Conservation (phyloP, 2,797 vertebrate species). For the Pachyuromys duprasi region DNA sequence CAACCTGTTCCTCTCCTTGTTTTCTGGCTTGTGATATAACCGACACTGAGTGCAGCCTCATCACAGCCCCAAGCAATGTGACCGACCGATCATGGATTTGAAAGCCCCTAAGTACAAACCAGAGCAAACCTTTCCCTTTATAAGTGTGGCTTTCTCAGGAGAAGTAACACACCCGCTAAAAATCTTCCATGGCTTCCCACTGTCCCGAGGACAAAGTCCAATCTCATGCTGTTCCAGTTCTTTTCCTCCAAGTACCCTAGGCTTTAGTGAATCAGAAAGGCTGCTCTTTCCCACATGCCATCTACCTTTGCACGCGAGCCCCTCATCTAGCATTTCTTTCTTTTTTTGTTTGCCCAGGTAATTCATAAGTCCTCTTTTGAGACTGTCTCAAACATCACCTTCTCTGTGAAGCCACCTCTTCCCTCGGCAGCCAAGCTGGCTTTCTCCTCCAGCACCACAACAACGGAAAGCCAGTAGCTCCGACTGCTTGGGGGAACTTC, state of each 20-base stretch:
- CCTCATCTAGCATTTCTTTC: not conserved
- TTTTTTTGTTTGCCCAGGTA: not conserved
- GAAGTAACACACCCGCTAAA: not conserved
- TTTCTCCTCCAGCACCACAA: not conserved
- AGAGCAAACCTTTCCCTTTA: not conserved
- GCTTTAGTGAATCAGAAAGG: not conserved
- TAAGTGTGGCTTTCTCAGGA: not conserved
- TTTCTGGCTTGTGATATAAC: not conserved
- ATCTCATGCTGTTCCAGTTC: not conserved
- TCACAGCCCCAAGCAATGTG: not conserved
- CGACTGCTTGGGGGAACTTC: not conserved
- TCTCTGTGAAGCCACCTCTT: not conserved
- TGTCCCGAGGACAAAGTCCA: not conserved
- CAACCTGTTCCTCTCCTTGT: not conserved
- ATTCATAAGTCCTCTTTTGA: not conserved
- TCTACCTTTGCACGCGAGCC: fast-evolving
- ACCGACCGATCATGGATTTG: not conserved
- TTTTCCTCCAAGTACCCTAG: not conserved
- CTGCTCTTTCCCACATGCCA: not conserved
- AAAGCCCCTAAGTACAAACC: not conserved
- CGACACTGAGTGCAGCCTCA: not conserved
- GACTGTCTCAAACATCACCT: not conserved
- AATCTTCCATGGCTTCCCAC: not conserved
- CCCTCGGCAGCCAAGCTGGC: not conserved
- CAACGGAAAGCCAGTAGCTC: not conserved